Percentiles rank a stretch among this genome's conserved stretches.
Conservation (phyloP, 2,888 invertebrate species). For the Junonia oenone region DNA sequence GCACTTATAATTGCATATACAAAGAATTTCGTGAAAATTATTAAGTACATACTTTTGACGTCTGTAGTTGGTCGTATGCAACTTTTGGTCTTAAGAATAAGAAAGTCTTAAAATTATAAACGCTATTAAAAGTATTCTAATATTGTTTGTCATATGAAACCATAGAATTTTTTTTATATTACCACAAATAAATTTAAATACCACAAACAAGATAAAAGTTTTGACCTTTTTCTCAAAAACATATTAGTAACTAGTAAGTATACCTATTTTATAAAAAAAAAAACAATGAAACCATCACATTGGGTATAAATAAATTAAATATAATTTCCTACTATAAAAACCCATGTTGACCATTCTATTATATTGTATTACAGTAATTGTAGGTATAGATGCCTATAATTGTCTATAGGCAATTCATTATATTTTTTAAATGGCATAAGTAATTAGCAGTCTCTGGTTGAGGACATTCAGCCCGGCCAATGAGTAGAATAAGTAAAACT, state of each 20-base stretch:
- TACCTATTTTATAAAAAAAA: too few relatives aligned
- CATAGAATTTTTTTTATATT: too few relatives aligned
- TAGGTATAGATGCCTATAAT: conserved; percentile 17
- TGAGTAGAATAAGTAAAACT: conserved; percentile 32
- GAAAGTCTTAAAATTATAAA: neutral
- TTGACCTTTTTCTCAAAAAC: too few relatives aligned
- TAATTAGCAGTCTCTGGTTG: conserved; percentile 42
- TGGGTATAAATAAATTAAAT: conserved; percentile 14
- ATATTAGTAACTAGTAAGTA: too few relatives aligned
- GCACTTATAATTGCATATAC: conserved; percentile 76
- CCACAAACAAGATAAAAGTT: too few relatives aligned
- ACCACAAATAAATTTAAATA: too few relatives aligned
- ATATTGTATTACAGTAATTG: conserved; percentile 5
- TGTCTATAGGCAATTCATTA: conserved; percentile 20
- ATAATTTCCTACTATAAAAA: conserved; percentile 13
- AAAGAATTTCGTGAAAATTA: conserved; percentile 76
- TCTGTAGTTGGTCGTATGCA: conserved; percentile 48
- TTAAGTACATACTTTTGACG: conserved; percentile 57
- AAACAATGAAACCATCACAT: too few relatives aligned
- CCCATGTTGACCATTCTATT: neutral
- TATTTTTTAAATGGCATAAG: conserved; percentile 25
- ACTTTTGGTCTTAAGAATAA: neutral
- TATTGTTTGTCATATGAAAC: too few relatives aligned
- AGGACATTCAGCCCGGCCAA: conserved; percentile 33
- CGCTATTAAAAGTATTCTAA: too few relatives aligned